These are phyloP conservation scores for Odontamblyopus rebecca DNA, from an alignment of 2,797 vertebrate species.

Conservation along the genomic window DNA sequence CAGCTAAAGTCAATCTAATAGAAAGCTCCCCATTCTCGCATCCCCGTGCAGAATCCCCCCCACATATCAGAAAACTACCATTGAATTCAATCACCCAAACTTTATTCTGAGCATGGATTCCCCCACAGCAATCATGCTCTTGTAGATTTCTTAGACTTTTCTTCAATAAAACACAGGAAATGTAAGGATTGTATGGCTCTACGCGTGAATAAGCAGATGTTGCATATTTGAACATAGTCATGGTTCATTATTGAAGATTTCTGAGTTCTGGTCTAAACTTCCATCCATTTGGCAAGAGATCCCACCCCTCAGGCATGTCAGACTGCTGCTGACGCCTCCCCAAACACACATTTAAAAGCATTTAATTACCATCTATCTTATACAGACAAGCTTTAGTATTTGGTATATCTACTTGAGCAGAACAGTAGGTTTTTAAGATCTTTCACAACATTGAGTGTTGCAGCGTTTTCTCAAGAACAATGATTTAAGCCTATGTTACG, in stretches of 20 bases:
- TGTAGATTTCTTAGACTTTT: not conserved
- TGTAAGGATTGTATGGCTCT: conserved; percentile 2
- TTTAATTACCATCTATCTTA: conserved; percentile 13
- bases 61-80: not conserved
- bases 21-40: not conserved
- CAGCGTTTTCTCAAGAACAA: not conserved
- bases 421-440: not conserved
- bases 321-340: conserved; percentile 5
- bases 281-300: conserved; percentile 21
- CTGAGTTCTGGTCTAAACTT: conserved; percentile 18
- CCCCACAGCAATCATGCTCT: not conserved
- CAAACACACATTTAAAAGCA: conserved; percentile 10
- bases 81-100: not conserved
- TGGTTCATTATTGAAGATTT: conserved; percentile 43
- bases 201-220: conserved; percentile 27
- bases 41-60: not conserved
- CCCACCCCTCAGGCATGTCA: conserved; percentile 31
- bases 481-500: not conserved
- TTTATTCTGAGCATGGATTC: conserved; percentile 2
- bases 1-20: not conserved
- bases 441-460: not conserved
- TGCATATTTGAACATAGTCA: conserved; percentile 29
- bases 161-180: not conserved
- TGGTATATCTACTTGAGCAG: not conserved
- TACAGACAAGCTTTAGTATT: not conserved